phyloP scores from a whole-genome alignment of 2,888 invertebrate species.

The Drosophila testacea region DNA sequence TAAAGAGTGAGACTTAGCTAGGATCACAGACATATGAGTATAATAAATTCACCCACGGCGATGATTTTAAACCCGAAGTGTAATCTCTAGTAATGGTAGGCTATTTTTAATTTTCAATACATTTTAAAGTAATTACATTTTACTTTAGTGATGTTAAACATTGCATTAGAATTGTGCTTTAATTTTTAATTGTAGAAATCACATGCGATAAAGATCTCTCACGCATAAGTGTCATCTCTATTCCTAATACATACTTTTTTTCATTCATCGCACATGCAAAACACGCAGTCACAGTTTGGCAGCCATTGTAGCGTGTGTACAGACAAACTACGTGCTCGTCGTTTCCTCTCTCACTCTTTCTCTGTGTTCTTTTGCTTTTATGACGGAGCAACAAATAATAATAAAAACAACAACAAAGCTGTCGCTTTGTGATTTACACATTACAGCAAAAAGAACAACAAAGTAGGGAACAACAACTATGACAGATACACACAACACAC shows the following conservation, averaged over 20 bases:
- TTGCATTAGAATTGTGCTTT: no score
- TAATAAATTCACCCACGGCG: not conserved
- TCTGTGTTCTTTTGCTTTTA: slow-evolving; percentile 24
- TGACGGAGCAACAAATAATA: slow-evolving; percentile 41
- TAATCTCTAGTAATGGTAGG: not conserved
- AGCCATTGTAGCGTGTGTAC: slow-evolving; percentile 33
- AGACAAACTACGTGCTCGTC: slow-evolving; percentile 9
- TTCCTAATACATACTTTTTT: not conserved
- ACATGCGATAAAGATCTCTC: no score
- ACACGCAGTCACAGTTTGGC: slow-evolving; percentile 60
- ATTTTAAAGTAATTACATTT: no score
- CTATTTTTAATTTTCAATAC: no score
- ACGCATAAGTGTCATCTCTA: slow-evolving; percentile 43
- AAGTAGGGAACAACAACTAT: slow-evolving; percentile 28
- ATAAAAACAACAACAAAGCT: slow-evolving; percentile 43
- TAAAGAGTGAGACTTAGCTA: no score
- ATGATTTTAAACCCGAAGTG: not conserved
- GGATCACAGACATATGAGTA: no score
- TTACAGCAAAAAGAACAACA: slow-evolving; percentile 51
- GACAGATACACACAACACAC: slow-evolving; percentile 48
- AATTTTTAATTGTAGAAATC: not conserved
- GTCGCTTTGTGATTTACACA: slow-evolving; percentile 45
- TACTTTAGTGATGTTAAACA: no score
- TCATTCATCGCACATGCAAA: slow-evolving; percentile 59
- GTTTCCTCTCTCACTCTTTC: slow-evolving; percentile 46